Conservation (phyloP, 2,797 vertebrate genomes). For the Sebastes variabilis region DNA sequence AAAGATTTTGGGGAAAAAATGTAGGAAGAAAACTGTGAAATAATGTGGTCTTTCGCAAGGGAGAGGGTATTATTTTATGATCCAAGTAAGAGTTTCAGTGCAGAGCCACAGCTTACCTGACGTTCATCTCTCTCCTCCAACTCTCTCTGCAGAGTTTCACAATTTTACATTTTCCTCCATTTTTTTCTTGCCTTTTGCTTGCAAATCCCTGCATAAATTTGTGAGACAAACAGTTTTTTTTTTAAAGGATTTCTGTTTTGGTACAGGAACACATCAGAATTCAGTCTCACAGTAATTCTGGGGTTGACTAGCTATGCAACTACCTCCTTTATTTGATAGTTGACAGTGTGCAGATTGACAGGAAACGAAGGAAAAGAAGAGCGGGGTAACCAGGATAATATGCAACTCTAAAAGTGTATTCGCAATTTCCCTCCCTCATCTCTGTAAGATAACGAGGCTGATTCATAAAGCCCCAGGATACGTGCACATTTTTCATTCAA, state of each 20-base stretch:
- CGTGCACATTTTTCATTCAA: background rate
- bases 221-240: background rate
- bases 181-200: background rate
- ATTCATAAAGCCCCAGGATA: background rate
- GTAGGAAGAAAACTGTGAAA: background rate
- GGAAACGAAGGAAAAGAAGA: background rate
- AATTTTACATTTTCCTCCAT: background rate
- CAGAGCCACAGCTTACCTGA: background rate
- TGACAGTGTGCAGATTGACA: background rate
- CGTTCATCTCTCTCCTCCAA: background rate
- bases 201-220: slow-evolving; percentile 6
- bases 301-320: background rate
- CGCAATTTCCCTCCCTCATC: background rate
- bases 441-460: background rate
- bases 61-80: slow-evolving; percentile 17
- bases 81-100: background rate
- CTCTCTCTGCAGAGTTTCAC: slow-evolving; percentile 8
- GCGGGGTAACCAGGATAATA: background rate
- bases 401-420: background rate
- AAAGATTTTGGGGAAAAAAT: background rate
- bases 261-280: background rate
- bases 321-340: background rate
- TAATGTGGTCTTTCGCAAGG: background rate
- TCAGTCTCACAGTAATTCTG: slow-evolving; percentile 3
- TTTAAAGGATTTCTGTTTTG: background rate